Evolutionary conservation across 53 echinoderm and acorn worm species (phyloP).

Genomic region (Stichopus horrens): DNA sequence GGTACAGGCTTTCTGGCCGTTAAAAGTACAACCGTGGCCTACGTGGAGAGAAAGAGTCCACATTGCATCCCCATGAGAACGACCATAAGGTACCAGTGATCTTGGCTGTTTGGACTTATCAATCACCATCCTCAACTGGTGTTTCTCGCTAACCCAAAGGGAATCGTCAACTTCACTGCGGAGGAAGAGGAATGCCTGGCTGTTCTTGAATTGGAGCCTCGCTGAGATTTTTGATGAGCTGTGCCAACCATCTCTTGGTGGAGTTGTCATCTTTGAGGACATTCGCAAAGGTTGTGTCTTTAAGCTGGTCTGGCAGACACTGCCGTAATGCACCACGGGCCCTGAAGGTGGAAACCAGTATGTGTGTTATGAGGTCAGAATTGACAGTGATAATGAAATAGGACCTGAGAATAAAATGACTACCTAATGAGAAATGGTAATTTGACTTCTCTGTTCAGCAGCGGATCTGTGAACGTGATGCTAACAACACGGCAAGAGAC

Average conservation of each 20-base stretch:
- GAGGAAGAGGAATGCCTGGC: slow-evolving; percentile 86
- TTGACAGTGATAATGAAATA: background rate
- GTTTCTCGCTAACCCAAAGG: too few relatives aligned
- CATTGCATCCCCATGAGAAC: too few relatives aligned
- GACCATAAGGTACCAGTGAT: too few relatives aligned
- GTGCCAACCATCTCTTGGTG: slow-evolving; percentile 95
- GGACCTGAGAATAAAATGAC: background rate
- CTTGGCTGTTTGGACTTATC: too few relatives aligned
- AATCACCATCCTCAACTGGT: too few relatives aligned
- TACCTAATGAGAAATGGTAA: too few relatives aligned
- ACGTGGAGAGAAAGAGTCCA: too few relatives aligned
- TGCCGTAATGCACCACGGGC: slow-evolving; percentile 94
- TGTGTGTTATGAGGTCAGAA: background rate
- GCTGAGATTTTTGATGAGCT: slow-evolving; percentile 98
- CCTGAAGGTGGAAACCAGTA: slow-evolving; percentile 49
- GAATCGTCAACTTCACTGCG: slow-evolving; percentile 25
- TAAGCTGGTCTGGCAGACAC: slow-evolving; percentile 98
- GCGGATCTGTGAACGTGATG: too few relatives aligned
- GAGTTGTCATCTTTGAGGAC: slow-evolving; percentile 98
- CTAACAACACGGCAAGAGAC: too few relatives aligned
- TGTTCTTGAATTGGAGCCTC: slow-evolving; percentile 80
- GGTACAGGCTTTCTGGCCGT: too few relatives aligned
- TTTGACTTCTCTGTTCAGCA: too few relatives aligned
- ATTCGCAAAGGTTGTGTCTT: slow-evolving; percentile 88
- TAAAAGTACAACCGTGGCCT: too few relatives aligned